Conservation (phyloP, 1,140 invertebrate genomes). For the Heliothis subflexa region DNA sequence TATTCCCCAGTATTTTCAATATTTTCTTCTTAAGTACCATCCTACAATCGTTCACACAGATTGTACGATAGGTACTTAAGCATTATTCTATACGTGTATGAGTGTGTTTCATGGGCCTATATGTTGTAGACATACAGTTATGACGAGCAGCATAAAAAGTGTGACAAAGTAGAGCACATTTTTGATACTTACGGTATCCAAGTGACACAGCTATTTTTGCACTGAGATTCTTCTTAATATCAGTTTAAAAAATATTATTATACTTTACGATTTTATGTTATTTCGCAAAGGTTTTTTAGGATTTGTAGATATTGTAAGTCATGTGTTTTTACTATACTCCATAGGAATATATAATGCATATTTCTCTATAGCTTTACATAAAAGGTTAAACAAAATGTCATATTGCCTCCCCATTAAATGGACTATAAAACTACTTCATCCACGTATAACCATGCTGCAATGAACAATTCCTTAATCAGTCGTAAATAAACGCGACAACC, state of each 20-base stretch:
- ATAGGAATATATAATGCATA: too few species aligned
- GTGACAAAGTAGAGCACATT: conserved; percentile 53
- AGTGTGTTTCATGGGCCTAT: too few species aligned
- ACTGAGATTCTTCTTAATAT: too few species aligned
- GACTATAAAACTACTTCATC: conserved; percentile 1
- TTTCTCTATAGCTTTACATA: too few species aligned
- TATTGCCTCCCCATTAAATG: background rate
- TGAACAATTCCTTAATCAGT: conserved; percentile 9
- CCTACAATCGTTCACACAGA: background rate
- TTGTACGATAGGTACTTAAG: background rate
- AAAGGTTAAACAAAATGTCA: background rate
- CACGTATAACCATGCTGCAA: background rate
- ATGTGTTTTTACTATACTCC: too few species aligned
- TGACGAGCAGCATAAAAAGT: background rate
- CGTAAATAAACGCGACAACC: conserved; percentile 2
- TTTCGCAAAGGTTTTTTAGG: too few species aligned
- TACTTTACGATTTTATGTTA: too few species aligned
- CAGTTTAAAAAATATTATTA: too few species aligned
- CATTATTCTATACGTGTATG: too few species aligned
- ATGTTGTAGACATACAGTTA: background rate
- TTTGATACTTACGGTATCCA: conserved; percentile 62
- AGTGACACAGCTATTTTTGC: conserved; percentile 53
- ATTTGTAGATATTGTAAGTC: too few species aligned
- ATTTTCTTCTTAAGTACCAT: too few species aligned
- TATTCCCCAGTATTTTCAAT: too few species aligned